phyloP scores from a whole-genome alignment of 2,888 invertebrate species.

The Psococerastis gibbosa region DNA sequence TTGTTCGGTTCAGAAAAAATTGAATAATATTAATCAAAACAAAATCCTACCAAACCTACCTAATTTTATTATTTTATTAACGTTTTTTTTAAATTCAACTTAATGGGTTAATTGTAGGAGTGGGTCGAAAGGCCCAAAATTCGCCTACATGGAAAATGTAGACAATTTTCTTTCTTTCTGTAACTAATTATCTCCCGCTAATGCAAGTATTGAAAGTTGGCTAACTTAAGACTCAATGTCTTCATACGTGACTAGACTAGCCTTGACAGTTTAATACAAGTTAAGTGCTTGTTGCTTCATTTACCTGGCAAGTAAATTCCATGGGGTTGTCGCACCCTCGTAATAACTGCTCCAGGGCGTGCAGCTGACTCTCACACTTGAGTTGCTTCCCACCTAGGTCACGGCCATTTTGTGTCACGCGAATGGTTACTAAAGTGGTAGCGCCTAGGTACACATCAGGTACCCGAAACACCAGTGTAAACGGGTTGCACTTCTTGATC shows the following conservation, averaged over 20 bases:
- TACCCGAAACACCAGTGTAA: conserved; percentile 63
- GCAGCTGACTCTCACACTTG: conserved; percentile 68
- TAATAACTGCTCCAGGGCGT: conserved; percentile 65
- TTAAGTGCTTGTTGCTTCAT: conserved; percentile 1
- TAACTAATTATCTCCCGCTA: background rate
- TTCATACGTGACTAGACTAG: too few species aligned
- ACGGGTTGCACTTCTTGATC: conserved; percentile 65
- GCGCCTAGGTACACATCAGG: conserved; percentile 33
- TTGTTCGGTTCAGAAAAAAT: too few species aligned
- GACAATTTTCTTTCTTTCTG: too few species aligned
- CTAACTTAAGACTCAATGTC: too few species aligned
- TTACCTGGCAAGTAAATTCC: conserved; percentile 75
- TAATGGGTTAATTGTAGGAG: too few species aligned
- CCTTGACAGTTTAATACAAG: background rate
- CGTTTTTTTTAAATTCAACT: too few species aligned
- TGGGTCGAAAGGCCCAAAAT: too few species aligned
- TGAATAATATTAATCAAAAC: too few species aligned
- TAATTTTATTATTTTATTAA: too few species aligned
- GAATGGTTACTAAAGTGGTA: conserved; percentile 38
- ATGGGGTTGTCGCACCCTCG: conserved; percentile 60
- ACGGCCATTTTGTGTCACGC: conserved; percentile 63
- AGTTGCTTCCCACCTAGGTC: conserved; percentile 64
- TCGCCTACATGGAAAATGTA: too few species aligned
- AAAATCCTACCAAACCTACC: too few species aligned
- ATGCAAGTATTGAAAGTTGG: too few species aligned